phyloP scores from a whole-genome alignment of 2,888 invertebrate genomes.

The Orchesella flavescens region DNA sequence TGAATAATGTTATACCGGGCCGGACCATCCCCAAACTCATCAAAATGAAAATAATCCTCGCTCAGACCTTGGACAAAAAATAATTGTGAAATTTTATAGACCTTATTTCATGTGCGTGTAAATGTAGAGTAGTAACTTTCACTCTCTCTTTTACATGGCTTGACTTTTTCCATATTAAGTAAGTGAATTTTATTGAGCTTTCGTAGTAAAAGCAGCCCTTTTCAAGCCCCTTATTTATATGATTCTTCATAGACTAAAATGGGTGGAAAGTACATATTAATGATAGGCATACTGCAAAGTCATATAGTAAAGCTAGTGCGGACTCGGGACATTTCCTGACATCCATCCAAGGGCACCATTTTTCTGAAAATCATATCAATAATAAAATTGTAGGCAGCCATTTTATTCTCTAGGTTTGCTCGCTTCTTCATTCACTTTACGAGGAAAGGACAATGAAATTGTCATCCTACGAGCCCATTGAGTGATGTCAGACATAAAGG shows the following conservation, averaged over 20 bases:
- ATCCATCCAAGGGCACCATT: constrained; percentile 1
- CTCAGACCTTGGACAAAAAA: constrained; percentile 82
- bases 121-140: background rate
- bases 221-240: background rate
- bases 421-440: constrained; percentile 9
- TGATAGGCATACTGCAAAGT: background rate
- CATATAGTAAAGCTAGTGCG: background rate
- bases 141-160: background rate
- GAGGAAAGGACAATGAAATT: constrained; percentile 2
- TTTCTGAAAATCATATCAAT: constrained; percentile 26
- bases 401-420: constrained; percentile 20
- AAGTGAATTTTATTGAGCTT: no score
- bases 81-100: background rate
- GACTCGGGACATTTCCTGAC: no score
- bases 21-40: constrained; percentile 92
- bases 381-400: constrained; percentile 12
- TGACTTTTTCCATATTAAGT: background rate
- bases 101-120: background rate
- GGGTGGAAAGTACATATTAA: background rate
- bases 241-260: background rate
- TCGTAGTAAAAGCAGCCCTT: no score
- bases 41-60: constrained; percentile 92
- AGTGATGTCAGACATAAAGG: background rate
- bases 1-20: constrained; percentile 96
- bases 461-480: constrained; percentile 12